Percentiles rank a stretch among this genome's conserved stretches.
These are phyloP conservation scores for Pollachius pollachius DNA, from an alignment of 2,113 vertebrate species.

Conservation along the genomic window DNA sequence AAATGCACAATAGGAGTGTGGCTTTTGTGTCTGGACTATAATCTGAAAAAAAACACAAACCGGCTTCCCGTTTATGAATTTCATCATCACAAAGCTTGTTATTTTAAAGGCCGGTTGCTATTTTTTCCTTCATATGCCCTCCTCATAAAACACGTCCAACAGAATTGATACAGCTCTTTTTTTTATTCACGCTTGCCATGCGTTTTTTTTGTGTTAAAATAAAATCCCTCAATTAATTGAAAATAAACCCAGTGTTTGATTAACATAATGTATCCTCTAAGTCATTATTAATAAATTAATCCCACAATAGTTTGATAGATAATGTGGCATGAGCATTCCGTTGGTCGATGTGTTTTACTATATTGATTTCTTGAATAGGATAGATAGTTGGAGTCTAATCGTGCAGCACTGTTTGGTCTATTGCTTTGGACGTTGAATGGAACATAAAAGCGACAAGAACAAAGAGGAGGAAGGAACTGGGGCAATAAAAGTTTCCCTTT, in stretches of 20 bases:
- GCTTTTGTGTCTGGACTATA: no score
- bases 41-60: constrained; percentile 1
- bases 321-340: constrained; percentile 24
- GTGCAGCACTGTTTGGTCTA: constrained; percentile 56
- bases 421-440: constrained; percentile 60
- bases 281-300: constrained; percentile 36
- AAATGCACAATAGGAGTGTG: no score
- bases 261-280: neutral
- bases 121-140: no score
- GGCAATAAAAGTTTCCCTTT: constrained; percentile 69
- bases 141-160: no score
- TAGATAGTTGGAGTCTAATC: constrained; percentile 49
- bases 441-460: constrained; percentile 71
- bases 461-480: constrained; percentile 69
- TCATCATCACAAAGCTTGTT: no score
- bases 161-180: no score
- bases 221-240: no score
- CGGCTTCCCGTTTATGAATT: no score
- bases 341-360: constrained; percentile 2
- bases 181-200: no score
- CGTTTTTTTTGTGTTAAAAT: no score
- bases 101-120: no score
- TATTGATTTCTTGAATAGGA: constrained; percentile 50
- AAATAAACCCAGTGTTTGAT: no score
- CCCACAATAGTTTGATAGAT: constrained; percentile 42